A percentile compares a stretch with the other conserved stretches of the same genome.
Evolutionary conservation across 2,797 vertebrate genomes (phyloP).

Genomic region (Erethizon dorsatum): DNA sequence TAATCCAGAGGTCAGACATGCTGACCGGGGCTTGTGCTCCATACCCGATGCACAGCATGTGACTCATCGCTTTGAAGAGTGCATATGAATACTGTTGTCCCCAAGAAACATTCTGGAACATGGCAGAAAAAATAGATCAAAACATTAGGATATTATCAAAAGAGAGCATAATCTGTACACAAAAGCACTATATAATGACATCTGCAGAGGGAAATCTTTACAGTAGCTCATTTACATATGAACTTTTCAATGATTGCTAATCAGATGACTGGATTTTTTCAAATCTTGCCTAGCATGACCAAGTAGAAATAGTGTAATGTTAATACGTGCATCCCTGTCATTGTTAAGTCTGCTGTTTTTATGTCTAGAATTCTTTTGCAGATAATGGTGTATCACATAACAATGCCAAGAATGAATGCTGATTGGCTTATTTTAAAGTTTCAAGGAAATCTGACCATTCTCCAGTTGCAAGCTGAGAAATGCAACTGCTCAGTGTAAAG

Average conservation of each 20-base stretch:
- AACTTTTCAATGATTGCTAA: not conserved
- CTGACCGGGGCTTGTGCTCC: constrained; percentile 97
- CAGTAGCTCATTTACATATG: constrained; percentile 84
- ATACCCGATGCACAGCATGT: constrained; percentile 99
- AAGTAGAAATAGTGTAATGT: constrained; percentile 35
- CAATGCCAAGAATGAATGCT: not conserved
- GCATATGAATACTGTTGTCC: constrained; percentile 99
- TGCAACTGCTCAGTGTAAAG: not conserved
- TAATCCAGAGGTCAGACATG: constrained; percentile 99
- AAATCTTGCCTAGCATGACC: constrained; percentile 44
- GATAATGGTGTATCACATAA: not conserved
- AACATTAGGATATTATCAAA: constrained; percentile 56
- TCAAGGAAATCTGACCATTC: not conserved
- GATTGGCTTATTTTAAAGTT: not conserved
- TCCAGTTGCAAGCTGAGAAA: constrained; percentile 5
- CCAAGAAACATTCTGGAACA: constrained; percentile 97
- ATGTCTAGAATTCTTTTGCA: constrained; percentile 72
- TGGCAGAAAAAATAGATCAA: constrained; percentile 71
- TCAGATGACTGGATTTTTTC: not conserved
- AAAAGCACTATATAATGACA: constrained; percentile 84
- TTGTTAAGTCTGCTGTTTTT: constrained; percentile 71
- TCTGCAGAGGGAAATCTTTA: constrained; percentile 77
- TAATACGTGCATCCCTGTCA: not conserved
- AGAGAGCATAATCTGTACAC: not conserved
- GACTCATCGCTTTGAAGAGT: constrained; percentile 99